A percentile compares a stretch with the other conserved stretches of the same genome.
These are phyloP conservation scores for Armadillidium nasatum DNA, from an alignment of 1,140 invertebrate genomes.

Conservation along the genomic window DNA sequence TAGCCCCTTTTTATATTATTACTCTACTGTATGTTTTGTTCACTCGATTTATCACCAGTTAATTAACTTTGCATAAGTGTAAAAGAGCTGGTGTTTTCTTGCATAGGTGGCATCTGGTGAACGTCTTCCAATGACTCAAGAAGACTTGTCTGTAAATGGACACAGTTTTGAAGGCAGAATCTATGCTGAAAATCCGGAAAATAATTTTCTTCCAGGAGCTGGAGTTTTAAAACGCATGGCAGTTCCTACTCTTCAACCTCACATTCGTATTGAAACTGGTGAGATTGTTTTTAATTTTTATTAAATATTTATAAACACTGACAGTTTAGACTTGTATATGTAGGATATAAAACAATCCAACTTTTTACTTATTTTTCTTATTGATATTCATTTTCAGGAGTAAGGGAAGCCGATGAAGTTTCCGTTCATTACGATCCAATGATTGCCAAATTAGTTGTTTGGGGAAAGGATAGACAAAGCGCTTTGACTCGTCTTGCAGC, in stretches of 20 bases:
- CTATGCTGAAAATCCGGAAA: slow-evolving; percentile 85
- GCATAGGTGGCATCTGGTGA: slow-evolving; percentile 81
- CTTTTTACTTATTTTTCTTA: too few relatives aligned
- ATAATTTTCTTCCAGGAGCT: slow-evolving; percentile 83
- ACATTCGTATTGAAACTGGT: slow-evolving; percentile 74
- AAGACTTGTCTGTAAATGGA: slow-evolving; percentile 66
- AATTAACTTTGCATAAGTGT: too few relatives aligned
- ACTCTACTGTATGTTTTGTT: too few relatives aligned
- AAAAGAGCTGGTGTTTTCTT: too few relatives aligned
- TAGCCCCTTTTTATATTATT: too few relatives aligned
- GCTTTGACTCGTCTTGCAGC: slow-evolving; percentile 73
- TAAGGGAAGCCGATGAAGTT: slow-evolving; percentile 67
- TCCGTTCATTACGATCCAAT: slow-evolving; percentile 99
- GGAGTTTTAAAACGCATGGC: slow-evolving; percentile 68
- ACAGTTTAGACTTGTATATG: too few relatives aligned
- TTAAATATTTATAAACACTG: too few relatives aligned
- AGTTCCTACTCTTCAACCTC: slow-evolving; percentile 56
- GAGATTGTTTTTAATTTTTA: slow-evolving; percentile 23
- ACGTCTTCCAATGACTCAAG: slow-evolving; percentile 69
- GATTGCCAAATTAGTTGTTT: slow-evolving; percentile 97
- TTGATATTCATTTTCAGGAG: slow-evolving; percentile 34
- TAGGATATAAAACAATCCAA: too few relatives aligned
- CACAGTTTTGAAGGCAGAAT: slow-evolving; percentile 67
- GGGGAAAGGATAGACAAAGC: slow-evolving; percentile 75
- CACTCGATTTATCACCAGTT: too few relatives aligned